Evolutionary conservation across 2,797 vertebrate species (phyloP).

Genomic region (Thamnophis elegans): DNA sequence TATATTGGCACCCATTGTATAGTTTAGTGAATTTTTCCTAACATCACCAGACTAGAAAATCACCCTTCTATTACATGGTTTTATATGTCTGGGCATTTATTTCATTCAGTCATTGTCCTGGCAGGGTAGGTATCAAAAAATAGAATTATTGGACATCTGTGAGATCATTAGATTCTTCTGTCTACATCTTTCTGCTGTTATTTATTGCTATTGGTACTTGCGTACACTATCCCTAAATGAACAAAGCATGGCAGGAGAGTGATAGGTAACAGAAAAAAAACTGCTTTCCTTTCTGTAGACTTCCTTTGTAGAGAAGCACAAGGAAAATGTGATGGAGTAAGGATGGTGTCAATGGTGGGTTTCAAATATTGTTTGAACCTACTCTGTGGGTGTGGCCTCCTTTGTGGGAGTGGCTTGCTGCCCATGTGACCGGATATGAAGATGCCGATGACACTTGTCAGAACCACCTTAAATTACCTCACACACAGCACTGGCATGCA

Average conservation of each 20-base stretch:
- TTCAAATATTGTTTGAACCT: no score
- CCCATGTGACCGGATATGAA: no score
- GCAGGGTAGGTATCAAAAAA: neutral
- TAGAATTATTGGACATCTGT: neutral
- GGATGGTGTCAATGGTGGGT: no score
- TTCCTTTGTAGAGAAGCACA: neutral
- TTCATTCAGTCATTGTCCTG: neutral
- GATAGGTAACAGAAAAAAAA: neutral
- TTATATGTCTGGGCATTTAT: neutral
- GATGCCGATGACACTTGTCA: no score
- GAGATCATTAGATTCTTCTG: neutral
- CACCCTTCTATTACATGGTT: neutral
- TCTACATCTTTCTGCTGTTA: neutral
- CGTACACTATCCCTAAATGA: neutral
- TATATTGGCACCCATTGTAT: neutral
- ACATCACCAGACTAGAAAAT: neutral
- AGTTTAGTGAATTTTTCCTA: neutral
- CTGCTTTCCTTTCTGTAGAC: neutral
- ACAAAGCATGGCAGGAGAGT: neutral
- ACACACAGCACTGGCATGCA: no score
- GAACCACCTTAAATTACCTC: no score
- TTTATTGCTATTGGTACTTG: neutral
- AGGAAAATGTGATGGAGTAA: neutral
- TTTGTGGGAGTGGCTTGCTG: no score
- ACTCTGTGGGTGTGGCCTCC: no score